Evolutionary conservation across 2,797 vertebrate genomes (phyloP).

Genomic region (Lophura swinhoii): DNA sequence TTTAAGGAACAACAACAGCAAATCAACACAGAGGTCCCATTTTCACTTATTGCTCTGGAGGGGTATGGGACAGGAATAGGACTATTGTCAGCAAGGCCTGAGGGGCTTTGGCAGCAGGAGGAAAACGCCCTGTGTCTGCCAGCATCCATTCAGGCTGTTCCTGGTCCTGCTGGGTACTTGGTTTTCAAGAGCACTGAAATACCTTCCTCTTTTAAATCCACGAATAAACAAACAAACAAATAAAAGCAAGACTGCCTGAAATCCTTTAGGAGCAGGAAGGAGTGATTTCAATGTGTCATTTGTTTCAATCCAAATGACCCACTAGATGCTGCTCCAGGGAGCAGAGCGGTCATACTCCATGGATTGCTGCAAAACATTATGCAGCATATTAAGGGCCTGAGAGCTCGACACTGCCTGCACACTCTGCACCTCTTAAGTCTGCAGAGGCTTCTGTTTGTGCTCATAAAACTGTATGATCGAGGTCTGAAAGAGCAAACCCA

Average conservation of each 20-base stretch:
- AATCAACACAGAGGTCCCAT: slow-evolving; percentile 45
- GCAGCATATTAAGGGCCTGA: background rate
- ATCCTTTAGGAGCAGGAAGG: background rate
- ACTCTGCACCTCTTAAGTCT: background rate
- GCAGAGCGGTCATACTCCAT: background rate
- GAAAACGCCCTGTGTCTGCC: background rate
- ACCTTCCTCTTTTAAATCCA: slow-evolving; percentile 34
- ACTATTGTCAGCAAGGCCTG: slow-evolving; percentile 34
- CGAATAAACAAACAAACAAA: slow-evolving; percentile 66
- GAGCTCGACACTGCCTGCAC: background rate
- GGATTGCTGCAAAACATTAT: background rate
- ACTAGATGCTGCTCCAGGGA: background rate
- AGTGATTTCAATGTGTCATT: slow-evolving; percentile 39
- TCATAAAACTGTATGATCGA: background rate
- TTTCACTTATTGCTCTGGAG: slow-evolving; percentile 7
- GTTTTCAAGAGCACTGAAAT: slow-evolving; percentile 46
- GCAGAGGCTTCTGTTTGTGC: background rate
- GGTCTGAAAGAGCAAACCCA: background rate
- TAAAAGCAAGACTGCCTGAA: slow-evolving; percentile 45
- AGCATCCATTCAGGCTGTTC: slow-evolving; percentile 14
- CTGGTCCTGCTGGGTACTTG: background rate
- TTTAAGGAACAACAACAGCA: background rate
- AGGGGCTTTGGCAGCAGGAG: background rate
- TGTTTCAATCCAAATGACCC: slow-evolving; percentile 46
- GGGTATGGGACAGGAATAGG: slow-evolving; percentile 24